Evolutionary conservation across 2,888 invertebrate genomes (phyloP), one percentile per base, ranked within the genome.

Genomic region (Drosophila tripunctata): DNA sequence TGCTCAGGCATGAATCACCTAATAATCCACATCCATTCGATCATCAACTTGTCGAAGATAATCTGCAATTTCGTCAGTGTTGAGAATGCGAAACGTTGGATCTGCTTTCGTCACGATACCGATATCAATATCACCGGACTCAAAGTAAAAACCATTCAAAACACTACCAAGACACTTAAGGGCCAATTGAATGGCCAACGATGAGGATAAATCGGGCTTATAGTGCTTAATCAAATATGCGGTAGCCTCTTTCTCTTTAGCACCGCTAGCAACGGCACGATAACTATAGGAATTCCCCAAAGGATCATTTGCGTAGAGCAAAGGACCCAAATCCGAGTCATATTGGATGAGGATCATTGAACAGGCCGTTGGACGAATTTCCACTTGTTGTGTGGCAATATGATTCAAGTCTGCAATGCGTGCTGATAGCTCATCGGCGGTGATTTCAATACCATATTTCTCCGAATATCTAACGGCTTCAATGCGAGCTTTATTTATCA

Each of bases 311-410:
- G 99, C 99, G 92, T 96, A 99, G 62, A 99, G 96, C 82, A 96
- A 95, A 0, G 99, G 96, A 0, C 98, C 98, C 36, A 93, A 93
- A 88, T 96, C 96, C 65, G 95, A 95, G 90, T 99, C 99, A 86
- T 95, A 96, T 0, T 96, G 96, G 79, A 99, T 95, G 85, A 99
- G 92, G 90, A 98, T 96, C 98, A 99, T 98, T 89, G 94, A 93
- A 92, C 98, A 98, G 19, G 98, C 99, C 3, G 99, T 93, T 0
- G 99, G 99, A 73, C 99, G 94, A 99, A 99, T 99, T 92, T 99
- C 99, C n/a, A 99, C 99, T 92, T 99, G 99, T 92, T 99, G 99
- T 0, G 99, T 99, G 92, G 99, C 99, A 22, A 99, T 98, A 92
- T 97, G 96, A 58, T 96, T 96, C 73, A 99, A 96, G 91, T 99